Percentiles rank a stretch among this genome's conserved stretches.
Evolutionary conservation across 1,140 invertebrate species (phyloP).

Genomic region (Laupala kohalensis): DNA sequence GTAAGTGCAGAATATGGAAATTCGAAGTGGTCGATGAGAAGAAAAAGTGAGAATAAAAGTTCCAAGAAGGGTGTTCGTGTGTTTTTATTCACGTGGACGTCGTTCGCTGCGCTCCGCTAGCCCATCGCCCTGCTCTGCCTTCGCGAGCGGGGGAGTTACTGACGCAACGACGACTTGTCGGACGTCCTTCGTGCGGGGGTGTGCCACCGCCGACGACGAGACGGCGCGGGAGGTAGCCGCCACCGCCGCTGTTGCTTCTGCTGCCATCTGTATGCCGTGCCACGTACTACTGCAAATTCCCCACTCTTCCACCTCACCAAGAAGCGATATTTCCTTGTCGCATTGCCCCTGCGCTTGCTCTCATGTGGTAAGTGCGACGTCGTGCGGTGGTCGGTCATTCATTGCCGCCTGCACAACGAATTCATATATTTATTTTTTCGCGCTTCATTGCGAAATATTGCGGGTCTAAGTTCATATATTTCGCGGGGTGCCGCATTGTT

Average conservation of each 20-base stretch:
- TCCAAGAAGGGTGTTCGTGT: too few species aligned
- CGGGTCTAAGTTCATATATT: not conserved
- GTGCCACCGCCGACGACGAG: too few species aligned
- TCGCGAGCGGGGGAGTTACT: not conserved
- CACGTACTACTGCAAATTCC: not conserved
- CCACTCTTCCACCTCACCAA: not conserved
- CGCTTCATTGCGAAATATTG: not conserved
- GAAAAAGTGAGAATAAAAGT: too few species aligned
- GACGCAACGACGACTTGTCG: not conserved
- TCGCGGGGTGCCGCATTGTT: not conserved
- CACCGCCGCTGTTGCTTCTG: not conserved
- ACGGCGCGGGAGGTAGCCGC: not conserved
- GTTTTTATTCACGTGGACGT: too few species aligned
- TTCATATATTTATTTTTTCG: not conserved
- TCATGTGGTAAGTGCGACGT: not conserved
- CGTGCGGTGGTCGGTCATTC: too few species aligned
- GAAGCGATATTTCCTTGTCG: too few species aligned
- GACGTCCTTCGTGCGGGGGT: not conserved
- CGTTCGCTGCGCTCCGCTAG: too few species aligned
- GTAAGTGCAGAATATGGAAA: too few species aligned
- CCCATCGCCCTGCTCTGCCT: too few species aligned
- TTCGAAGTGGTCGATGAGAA: too few species aligned
- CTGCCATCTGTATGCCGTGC: not conserved
- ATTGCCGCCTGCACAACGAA: not conserved
- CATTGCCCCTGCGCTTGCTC: too few species aligned